Evolutionary conservation across 64 coral and sea anemone genomes (phyloP).

Genomic region (Trachythela sp.): DNA sequence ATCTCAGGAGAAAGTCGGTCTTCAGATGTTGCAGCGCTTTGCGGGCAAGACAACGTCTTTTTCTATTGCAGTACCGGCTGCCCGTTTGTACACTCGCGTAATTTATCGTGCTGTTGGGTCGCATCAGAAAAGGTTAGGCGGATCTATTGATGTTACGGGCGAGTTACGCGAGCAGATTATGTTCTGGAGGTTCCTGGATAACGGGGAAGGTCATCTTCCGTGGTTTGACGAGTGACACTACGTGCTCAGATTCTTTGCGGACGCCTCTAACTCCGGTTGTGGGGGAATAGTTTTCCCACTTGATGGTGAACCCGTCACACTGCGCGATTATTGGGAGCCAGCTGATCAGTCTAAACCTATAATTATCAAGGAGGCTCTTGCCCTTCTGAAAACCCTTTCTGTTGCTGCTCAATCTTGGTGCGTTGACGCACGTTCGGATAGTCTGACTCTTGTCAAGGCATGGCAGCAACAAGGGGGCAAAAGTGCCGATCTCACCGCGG

Average conservation of each 20-base stretch:
- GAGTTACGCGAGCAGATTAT: constrained; percentile 32
- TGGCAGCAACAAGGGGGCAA: constrained; percentile 57
- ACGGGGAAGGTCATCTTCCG: too few relatives aligned
- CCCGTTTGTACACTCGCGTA: not conserved
- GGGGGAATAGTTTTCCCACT: too few relatives aligned
- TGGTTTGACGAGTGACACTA: too few relatives aligned
- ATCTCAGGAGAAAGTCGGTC: too few relatives aligned
- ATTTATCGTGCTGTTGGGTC: not conserved
- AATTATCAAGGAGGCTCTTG: constrained; percentile 50
- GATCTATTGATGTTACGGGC: not conserved
- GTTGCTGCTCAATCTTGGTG: constrained; percentile 17
- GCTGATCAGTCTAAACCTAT: constrained; percentile 9
- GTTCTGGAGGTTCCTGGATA: constrained; percentile 41
- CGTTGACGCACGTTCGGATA: constrained; percentile 45
- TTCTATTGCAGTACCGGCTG: not conserved
- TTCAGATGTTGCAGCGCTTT: too few relatives aligned
- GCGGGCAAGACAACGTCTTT: constrained; percentile 26
- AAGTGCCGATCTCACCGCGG: too few relatives aligned
- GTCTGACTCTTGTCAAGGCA: constrained; percentile 23
- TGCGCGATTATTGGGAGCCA: too few relatives aligned
- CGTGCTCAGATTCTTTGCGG: too few relatives aligned
- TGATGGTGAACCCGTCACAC: too few relatives aligned
- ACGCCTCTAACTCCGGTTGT: too few relatives aligned
- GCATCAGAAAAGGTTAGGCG: not conserved
- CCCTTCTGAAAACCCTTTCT: constrained; percentile 13